Evolutionary conservation across 2,113 vertebrate genomes (phyloP), one percentile per base, ranked within the genome.

Genomic region (Aix galericulata): DNA sequence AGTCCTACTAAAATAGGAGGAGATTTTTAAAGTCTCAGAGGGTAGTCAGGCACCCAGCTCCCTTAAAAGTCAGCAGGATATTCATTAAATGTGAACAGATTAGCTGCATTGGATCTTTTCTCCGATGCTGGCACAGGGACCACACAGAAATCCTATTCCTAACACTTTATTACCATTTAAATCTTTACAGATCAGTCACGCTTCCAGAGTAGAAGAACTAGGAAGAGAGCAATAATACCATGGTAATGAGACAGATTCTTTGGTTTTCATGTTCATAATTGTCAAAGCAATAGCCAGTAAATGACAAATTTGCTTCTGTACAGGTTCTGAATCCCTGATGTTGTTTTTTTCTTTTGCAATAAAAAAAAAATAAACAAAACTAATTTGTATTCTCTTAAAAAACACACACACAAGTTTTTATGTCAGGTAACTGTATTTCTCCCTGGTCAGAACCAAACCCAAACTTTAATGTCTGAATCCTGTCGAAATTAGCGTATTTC

Each of bases 61-160:
- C 83, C 94, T 75, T 87, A 68, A 95, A 92, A 96, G 86, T 63
- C 92, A 96, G 91, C 93, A 91, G 93, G 90, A 96, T 67, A 69
- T 94, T 96, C 82, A 96, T 89, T 96, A 95, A 91, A 88, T 36
- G 64, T 83, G 87, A 94, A 72, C 78, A 87, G 74, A 94, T 95
- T 83, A 95, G 78, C 63, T 76, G 55, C 32, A 81, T 48, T 92
- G 84, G 85, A 79, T 86, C 81, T 92, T 92, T 97, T 71, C 82
- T 96, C 89, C 69, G 74, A 55, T 88, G 74, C 75, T 91, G 56
- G 91, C 88, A 91, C 59, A 59, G 79, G 50, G 96, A 93, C 95
- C 94, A 93, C 91, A 94, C 94, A 92, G 92, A 82, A 95, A 93
- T 81, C 74, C 75, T 73, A 21, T 53, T 94, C 74, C 86, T 64